Base-by-base conservation (phyloP, 1,140 invertebrate species). In the Neodiprion lecontei region DNA sequence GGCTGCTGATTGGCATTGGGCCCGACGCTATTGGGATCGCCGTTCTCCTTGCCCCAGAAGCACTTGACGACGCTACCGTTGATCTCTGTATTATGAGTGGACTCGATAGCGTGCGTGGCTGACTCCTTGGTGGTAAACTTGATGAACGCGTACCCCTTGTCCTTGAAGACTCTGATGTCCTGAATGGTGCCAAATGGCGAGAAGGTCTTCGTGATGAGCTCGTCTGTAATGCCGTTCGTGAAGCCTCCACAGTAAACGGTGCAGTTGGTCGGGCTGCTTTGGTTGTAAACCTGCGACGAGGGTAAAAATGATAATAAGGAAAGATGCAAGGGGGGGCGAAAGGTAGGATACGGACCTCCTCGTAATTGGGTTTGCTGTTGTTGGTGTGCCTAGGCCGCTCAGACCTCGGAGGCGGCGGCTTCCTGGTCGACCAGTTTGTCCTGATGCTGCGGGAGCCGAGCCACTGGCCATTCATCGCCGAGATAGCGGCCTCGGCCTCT, bases 381-480 rank as follows among this genome's bases (percentile, higher is more conserved):
- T 87, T 86, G 17, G 87, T 80, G 53, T 89, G 84, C 67, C 86
- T 81, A 21, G 88, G 86, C 67, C 88, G 84, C 70, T 89, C 88
- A 0, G 86, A 85, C 73, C 88, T 90, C 83, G 96, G 92, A 79
- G 95, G 91, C 73, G 97, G 93, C 72, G 98, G 95, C 90, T 99
- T 99, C 80, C 98, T 93, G 14, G 98, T 99, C 9, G 98, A 99
- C 98, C 98, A 99, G 89, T 99, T 99, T 77, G 99, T 99, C 85
- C 98, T 93, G 90, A 99, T 99, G 83, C 97, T 97, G 77, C 98
- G 92, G 70, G 96, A 97, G 4, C 99, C 99, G 66, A 99, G 90
- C 98, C 98, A 99, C 87, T 99, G 98, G 9, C 98, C 98, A 88
- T 99, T 99, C 99, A 99, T 99, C 70, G 95, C 93, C 74, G 94